Percentiles rank a stretch among this genome's conserved stretches.
phyloP scores from a whole-genome alignment of 2,113 vertebrate species.

The Chitala chitala region DNA sequence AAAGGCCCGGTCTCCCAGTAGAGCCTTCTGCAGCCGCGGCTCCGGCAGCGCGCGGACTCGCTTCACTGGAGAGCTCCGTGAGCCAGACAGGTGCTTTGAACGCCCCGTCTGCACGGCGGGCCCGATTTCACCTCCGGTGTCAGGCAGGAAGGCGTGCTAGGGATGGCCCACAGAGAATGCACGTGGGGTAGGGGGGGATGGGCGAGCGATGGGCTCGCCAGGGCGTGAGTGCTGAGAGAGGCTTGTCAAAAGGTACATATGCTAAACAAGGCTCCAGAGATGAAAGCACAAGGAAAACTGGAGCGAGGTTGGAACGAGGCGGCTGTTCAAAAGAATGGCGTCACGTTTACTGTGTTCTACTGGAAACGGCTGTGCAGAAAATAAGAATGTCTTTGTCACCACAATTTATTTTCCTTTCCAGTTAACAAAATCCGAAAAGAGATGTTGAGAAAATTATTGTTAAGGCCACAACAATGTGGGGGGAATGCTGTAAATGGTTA shows the following conservation, averaged over 20 bases:
- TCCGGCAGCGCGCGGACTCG: conserved; percentile 47
- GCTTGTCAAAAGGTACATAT: background rate
- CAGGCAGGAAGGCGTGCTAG: conserved; percentile 37
- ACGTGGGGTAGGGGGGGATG: conserved; percentile 32
- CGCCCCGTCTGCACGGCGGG: conserved; percentile 32
- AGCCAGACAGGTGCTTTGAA: conserved; percentile 33
- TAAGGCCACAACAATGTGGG: too few relatives aligned
- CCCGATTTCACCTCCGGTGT: conserved; percentile 49
- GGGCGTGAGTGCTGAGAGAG: background rate
- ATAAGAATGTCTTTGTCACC: too few relatives aligned
- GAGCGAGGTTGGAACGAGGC: background rate
- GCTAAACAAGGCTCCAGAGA: background rate
- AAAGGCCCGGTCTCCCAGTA: conserved; percentile 53
- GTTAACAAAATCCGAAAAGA: too few relatives aligned
- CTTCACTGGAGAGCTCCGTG: conserved; percentile 40
- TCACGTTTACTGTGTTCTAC: background rate
- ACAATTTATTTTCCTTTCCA: too few relatives aligned
- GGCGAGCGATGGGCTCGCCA: conserved; percentile 4
- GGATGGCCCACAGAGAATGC: conserved; percentile 51
- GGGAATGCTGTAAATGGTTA: too few relatives aligned
- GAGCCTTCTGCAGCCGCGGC: conserved; percentile 53
- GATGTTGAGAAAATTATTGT: too few relatives aligned
- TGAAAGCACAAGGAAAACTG: background rate
- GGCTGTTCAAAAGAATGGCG: background rate
- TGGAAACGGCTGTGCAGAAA: background rate